A percentile compares a stretch with the other conserved stretches of the same genome.
phyloP scores from a whole-genome alignment of 2,113 vertebrate genomes.

The Hiodon tergisus region DNA sequence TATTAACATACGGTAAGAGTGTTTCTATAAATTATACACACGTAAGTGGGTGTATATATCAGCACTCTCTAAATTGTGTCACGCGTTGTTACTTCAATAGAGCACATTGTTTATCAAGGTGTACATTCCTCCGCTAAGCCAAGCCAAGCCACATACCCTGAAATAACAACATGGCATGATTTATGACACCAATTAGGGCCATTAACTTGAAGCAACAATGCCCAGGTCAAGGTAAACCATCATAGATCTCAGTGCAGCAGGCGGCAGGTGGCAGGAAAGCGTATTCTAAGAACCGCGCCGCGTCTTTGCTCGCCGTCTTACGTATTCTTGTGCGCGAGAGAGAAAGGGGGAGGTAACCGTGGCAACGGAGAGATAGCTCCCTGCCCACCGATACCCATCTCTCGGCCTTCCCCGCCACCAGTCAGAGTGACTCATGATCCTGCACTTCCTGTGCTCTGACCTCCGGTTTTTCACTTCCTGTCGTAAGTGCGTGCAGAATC shows the following conservation, averaged over 20 bases:
- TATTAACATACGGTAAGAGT: constrained; percentile 66
- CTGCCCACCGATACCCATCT: not conserved
- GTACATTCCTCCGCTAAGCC: constrained; percentile 47
- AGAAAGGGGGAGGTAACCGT: not conserved
- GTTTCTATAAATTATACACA: constrained; percentile 71
- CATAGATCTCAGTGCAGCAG: not conserved
- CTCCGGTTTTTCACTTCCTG: constrained; percentile 20
- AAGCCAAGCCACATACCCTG: constrained; percentile 33
- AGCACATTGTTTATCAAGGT: constrained; percentile 56
- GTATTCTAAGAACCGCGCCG: constrained; percentile 7
- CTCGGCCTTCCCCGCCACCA: not conserved
- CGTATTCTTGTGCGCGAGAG: not conserved
- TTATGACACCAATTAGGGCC: constrained; percentile 12
- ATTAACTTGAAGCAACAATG: not conserved
- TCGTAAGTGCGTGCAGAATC: constrained; percentile 6
- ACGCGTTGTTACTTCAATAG: constrained; percentile 50
- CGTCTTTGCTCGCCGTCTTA: not conserved
- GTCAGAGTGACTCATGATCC: constrained; percentile 35
- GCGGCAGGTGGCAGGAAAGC: not conserved
- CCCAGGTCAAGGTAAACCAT: constrained; percentile 7
- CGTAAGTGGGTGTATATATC: constrained; percentile 61
- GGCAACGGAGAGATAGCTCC: not conserved
- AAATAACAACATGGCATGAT: constrained; percentile 8
- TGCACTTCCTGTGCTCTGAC: constrained; percentile 40
- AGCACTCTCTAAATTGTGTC: constrained; percentile 46